Percentiles rank a stretch among this genome's conserved stretches.
Conservation (phyloP, 1,140 invertebrate species). For the Phocides pigmalion region DNA sequence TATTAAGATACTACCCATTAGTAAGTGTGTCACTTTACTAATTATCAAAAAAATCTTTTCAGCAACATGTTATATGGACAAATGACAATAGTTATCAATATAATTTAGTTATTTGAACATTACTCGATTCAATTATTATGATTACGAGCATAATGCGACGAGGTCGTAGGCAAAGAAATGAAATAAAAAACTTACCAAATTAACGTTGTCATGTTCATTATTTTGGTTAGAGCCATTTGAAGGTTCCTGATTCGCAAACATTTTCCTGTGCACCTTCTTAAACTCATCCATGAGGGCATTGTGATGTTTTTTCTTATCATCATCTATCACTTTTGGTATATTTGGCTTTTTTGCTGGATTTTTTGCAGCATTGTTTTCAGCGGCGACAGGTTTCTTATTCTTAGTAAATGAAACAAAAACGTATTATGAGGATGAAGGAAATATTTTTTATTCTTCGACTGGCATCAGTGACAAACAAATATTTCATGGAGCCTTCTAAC, state of each 20-base stretch:
- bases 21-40: too few relatives aligned
- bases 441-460: too few relatives aligned
- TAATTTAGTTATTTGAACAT: too few relatives aligned
- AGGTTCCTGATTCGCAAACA: constrained; percentile 86
- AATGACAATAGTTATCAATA: too few relatives aligned
- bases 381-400: constrained; percentile 60
- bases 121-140: too few relatives aligned
- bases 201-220: constrained; percentile 39
- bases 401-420: constrained; percentile 37
- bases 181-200: constrained; percentile 41
- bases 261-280: constrained; percentile 92
- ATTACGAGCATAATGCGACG: too few relatives aligned
- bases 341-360: constrained; percentile 54
- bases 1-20: too few relatives aligned
- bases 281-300: constrained; percentile 94
- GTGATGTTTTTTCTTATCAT: constrained; percentile 87
- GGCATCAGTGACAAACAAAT: too few relatives aligned
- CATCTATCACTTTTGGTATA: constrained; percentile 64
- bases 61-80: too few relatives aligned
- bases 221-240: constrained; percentile 27
- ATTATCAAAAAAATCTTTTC: too few relatives aligned
- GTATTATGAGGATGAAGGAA: background rate
- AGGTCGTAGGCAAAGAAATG: too few relatives aligned
- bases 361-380: constrained; percentile 46
- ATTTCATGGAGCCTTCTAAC: too few relatives aligned